Conservation (phyloP, 2,797 vertebrate genomes). For the Sarcophilus harrisii region DNA sequence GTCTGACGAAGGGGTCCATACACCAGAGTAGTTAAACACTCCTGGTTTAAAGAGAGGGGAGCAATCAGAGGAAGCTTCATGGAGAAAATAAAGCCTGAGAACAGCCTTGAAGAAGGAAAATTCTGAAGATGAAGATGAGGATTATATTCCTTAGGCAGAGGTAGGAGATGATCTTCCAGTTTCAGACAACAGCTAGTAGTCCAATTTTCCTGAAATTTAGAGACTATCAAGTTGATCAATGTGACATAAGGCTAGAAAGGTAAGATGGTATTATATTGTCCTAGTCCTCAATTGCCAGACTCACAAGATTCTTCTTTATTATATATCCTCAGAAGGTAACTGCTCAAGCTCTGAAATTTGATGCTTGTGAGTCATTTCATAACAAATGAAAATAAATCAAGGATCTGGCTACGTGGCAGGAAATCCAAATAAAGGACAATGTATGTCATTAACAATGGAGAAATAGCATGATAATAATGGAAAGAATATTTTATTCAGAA, state of each 20-base stretch:
- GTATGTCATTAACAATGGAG: neutral
- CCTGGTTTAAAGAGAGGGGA: neutral
- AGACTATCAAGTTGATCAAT: neutral
- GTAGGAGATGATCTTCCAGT: neutral
- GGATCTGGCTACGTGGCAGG: neutral
- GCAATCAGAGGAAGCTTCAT: neutral
- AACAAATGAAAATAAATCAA: neutral
- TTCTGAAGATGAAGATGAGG: neutral
- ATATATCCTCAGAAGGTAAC: neutral
- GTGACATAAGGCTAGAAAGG: neutral
- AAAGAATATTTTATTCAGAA: neutral
- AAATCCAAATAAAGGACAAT: neutral
- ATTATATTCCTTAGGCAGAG: neutral
- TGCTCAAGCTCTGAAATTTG: neutral
- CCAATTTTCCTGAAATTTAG: neutral
- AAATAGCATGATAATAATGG: neutral
- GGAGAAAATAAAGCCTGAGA: neutral
- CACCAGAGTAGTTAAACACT: neutral
- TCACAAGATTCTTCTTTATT: neutral
- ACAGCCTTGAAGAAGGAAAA: neutral
- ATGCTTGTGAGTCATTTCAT: neutral
- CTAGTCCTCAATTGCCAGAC: neutral
- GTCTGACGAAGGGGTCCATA: neutral
- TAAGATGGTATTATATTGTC: neutral
- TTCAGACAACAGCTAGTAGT: neutral